Percentiles rank a stretch among this genome's conserved stretches.
Conservation (phyloP, 2,888 invertebrate species). For the Alcis repandata region DNA sequence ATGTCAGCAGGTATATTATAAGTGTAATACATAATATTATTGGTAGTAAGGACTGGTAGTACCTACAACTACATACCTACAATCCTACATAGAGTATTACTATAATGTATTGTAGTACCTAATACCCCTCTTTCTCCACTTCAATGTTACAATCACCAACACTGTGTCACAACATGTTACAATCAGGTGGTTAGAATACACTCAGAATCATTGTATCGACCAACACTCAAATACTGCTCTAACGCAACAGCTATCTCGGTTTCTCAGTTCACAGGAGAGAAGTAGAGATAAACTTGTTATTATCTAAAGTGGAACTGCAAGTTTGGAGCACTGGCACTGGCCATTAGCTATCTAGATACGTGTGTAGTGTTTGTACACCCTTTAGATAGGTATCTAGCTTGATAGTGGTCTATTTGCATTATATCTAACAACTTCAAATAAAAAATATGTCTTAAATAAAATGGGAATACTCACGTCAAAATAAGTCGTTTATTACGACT, state of each 20-base stretch:
- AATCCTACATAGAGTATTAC: too few species aligned
- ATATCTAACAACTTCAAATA: too few species aligned
- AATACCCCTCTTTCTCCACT: not conserved
- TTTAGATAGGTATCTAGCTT: not conserved
- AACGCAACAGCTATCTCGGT: slow-evolving; percentile 41
- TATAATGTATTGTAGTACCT: too few species aligned
- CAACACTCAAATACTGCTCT: not conserved
- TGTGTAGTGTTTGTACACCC: not conserved
- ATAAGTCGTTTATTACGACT: too few species aligned
- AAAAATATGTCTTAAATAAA: too few species aligned
- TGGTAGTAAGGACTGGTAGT: too few species aligned
- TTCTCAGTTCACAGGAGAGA: slow-evolving; percentile 38
- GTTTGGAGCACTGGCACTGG: slow-evolving; percentile 21
- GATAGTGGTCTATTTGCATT: too few species aligned
- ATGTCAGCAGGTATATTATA: too few species aligned
- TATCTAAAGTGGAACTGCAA: slow-evolving; percentile 56
- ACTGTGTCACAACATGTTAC: too few species aligned
- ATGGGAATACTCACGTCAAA: too few species aligned
- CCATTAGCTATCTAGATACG: not conserved
- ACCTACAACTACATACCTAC: too few species aligned
- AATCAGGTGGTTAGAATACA: not conserved
- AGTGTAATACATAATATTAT: too few species aligned
- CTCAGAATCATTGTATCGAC: not conserved
- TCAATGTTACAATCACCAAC: not conserved
- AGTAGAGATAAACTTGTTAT: slow-evolving; percentile 50